Conservation (phyloP, 2,797 vertebrate genomes). For the Limnodromus scolopaceus region DNA sequence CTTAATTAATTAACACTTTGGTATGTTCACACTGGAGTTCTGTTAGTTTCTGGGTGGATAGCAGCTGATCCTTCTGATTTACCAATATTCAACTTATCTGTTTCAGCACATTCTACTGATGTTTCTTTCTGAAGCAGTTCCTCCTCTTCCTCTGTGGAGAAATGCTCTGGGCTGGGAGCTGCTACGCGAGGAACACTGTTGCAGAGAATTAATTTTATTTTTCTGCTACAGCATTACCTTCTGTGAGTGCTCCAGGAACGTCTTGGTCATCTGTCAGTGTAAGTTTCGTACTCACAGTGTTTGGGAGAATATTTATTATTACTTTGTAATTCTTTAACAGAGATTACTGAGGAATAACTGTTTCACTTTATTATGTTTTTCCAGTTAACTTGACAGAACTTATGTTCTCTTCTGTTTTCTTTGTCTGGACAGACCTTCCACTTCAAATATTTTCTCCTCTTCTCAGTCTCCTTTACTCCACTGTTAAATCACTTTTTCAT, state of each 20-base stretch:
- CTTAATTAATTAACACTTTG: not conserved
- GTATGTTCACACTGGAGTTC: not conserved
- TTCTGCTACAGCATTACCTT: not conserved
- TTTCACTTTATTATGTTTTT: not conserved
- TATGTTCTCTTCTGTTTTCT: not conserved
- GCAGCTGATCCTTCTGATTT: not conserved
- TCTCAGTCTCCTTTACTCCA: not conserved
- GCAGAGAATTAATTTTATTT: not conserved
- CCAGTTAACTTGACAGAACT: not conserved
- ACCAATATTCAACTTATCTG: not conserved
- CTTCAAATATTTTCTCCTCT: not conserved
- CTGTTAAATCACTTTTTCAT: not conserved
- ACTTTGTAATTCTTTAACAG: not conserved
- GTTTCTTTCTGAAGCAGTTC: not conserved
- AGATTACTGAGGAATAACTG: not conserved
- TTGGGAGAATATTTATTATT: not conserved
- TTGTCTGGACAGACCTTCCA: not conserved
- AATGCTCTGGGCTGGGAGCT: not conserved
- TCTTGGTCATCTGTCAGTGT: not conserved
- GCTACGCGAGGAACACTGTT: not conserved
- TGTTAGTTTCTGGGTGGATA: not conserved
- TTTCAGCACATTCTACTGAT: not conserved
- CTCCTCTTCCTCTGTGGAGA: not conserved
- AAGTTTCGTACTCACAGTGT: not conserved
- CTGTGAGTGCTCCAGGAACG: not conserved